Evolutionary conservation across 2,888 invertebrate species (phyloP).

Genomic region (Eurytoma adleriae): DNA sequence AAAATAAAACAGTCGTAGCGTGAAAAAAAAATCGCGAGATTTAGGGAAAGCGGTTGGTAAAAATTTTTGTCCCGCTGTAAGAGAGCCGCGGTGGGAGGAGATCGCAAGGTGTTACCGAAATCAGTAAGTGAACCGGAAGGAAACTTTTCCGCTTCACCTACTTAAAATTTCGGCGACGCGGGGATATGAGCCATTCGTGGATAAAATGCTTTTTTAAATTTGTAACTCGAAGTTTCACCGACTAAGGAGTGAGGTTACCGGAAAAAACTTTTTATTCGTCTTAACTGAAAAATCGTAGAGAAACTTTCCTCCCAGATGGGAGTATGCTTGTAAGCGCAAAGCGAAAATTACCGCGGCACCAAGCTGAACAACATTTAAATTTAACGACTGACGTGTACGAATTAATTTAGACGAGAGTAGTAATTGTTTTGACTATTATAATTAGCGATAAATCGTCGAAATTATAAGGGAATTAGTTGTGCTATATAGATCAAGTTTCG

Average conservation of each 20-base stretch:
- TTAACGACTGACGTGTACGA: too few species aligned
- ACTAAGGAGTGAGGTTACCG: slow-evolving; percentile 13
- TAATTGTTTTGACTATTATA: too few species aligned
- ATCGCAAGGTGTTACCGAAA: slow-evolving; percentile 25
- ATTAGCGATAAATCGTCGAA: too few species aligned
- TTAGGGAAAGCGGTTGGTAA: too few species aligned
- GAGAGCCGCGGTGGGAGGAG: not conserved
- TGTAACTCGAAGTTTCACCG: slow-evolving; percentile 28
- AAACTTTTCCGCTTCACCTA: slow-evolving; percentile 25
- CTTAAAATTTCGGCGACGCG: slow-evolving; percentile 14
- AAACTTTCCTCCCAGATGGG: not conserved
- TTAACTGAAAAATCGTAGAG: slow-evolving; percentile 18
- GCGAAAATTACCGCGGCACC: not conserved
- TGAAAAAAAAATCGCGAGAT: too few species aligned
- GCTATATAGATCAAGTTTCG: too few species aligned
- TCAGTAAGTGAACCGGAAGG: slow-evolving; percentile 23
- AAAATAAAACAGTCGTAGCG: too few species aligned
- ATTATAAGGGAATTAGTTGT: too few species aligned
- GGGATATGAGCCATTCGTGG: not conserved
- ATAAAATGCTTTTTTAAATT: slow-evolving; percentile 29
- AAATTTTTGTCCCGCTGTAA: not conserved
- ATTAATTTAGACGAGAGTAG: too few species aligned
- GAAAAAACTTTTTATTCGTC: slow-evolving; percentile 17
- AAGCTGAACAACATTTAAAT: too few species aligned
- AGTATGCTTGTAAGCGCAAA: not conserved